phyloP scores from a whole-genome alignment of 2,888 invertebrate species.

The Neoitamus cyanurus region DNA sequence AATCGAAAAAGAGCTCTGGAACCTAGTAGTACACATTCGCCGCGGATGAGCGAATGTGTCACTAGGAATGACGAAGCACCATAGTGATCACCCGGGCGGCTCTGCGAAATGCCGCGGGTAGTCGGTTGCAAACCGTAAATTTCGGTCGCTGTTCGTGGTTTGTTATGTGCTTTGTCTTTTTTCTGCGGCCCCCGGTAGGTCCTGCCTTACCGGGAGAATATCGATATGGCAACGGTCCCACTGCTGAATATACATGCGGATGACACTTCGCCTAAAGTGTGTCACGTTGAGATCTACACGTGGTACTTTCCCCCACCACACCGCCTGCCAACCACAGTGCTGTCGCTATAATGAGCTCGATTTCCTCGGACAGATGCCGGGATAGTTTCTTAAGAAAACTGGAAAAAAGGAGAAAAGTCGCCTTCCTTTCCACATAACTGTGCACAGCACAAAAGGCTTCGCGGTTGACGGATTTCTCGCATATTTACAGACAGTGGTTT shows the following conservation, averaged over 20 bases:
- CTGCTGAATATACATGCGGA: not conserved
- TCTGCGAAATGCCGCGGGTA: not conserved
- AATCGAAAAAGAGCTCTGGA: not conserved
- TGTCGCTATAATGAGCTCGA: not conserved
- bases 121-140: conserved; percentile 5
- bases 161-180: not conserved
- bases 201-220: not conserved
- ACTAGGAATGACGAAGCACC: conserved; percentile 8
- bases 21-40: not conserved
- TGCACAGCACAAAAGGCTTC: not conserved
- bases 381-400: not conserved
- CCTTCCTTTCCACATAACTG: conserved; percentile 14
- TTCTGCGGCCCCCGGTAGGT: not conserved
- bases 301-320: not conserved
- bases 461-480: conserved; percentile 16
- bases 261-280: not conserved
- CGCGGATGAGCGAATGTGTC: conserved; percentile 1
- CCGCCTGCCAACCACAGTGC: not conserved
- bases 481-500: not conserved
- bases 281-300: conserved; percentile 12
- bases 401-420: not conserved
- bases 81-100: not conserved
- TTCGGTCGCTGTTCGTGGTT: not conserved
- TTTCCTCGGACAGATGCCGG: not conserved
- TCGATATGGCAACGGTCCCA: not conserved